phyloP scores from a whole-genome alignment of 1,140 invertebrate genomes.

The Dendroctonus ponderosae region DNA sequence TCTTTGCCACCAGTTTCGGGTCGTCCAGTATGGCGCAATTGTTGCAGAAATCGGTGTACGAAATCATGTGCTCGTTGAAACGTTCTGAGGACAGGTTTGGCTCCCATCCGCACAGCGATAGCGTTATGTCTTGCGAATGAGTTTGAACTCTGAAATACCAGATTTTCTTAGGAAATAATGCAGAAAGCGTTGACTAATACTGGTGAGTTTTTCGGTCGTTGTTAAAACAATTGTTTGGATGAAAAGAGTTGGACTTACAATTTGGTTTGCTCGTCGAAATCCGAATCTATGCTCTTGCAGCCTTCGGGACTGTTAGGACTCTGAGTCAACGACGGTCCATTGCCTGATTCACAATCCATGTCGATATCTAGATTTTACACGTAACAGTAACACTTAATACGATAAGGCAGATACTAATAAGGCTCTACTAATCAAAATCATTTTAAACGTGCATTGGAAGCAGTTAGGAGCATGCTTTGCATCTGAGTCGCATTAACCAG shows the following conservation, averaged over 20 bases:
- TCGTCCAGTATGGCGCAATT: slow-evolving; percentile 78
- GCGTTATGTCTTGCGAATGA: slow-evolving; percentile 60
- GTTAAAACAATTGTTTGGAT: not conserved
- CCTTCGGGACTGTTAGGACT: slow-evolving; percentile 88
- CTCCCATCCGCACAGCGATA: slow-evolving; percentile 82
- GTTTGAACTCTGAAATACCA: slow-evolving; percentile 44
- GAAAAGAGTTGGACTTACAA: slow-evolving; percentile 38
- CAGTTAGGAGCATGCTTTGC: too few species aligned
- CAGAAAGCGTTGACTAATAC: too few species aligned
- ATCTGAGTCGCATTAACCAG: too few species aligned
- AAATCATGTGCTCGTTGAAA: slow-evolving; percentile 74
- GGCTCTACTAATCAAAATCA: too few species aligned
- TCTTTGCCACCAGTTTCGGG: slow-evolving; percentile 83
- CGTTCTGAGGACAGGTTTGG: slow-evolving; percentile 62
- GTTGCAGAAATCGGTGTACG: slow-evolving; percentile 80
- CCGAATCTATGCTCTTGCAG: slow-evolving; percentile 74
- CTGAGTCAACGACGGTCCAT: slow-evolving; percentile 89
- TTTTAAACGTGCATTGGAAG: too few species aligned
- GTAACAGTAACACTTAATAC: slow-evolving; percentile 42
- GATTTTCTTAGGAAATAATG: not conserved
- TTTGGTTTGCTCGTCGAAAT: slow-evolving; percentile 69
- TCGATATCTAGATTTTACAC: slow-evolving; percentile 60
- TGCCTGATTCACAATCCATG: slow-evolving; percentile 93
- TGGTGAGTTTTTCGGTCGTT: too few species aligned
- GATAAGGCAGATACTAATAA: slow-evolving; percentile 30